Evolutionary conservation across 2,888 invertebrate genomes (phyloP).

Genomic region (Athrips mouffetella): DNA sequence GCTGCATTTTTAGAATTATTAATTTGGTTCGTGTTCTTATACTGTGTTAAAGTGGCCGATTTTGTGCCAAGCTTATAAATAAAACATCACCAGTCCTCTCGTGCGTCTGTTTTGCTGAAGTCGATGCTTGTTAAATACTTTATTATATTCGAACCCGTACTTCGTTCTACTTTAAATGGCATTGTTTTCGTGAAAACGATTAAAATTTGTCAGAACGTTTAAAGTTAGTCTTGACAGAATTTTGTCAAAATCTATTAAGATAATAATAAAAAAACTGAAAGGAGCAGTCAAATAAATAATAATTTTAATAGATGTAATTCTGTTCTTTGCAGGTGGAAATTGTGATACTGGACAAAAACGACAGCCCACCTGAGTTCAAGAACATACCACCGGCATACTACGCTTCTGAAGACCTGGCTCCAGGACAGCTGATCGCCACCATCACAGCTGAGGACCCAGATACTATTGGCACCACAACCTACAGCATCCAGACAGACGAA

Average conservation of each 20-base stretch:
- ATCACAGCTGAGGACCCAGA: slow-evolving; percentile 91
- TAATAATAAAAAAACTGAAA: no score
- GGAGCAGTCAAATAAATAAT: no score
- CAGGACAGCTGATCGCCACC: slow-evolving; percentile 87
- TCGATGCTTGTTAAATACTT: slow-evolving; percentile 51
- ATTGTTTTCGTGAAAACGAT: slow-evolving; percentile 25
- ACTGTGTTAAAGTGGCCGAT: slow-evolving; percentile 66
- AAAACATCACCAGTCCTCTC: slow-evolving; percentile 57
- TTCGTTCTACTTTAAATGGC: slow-evolving; percentile 40
- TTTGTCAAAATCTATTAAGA: no score
- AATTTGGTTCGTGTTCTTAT: slow-evolving; percentile 69
- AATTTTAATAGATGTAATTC: slow-evolving; percentile 11
- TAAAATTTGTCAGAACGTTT: slow-evolving; percentile 1
- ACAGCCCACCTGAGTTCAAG: slow-evolving; percentile 94
- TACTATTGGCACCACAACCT: slow-evolving; percentile 86
- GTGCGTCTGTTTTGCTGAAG: slow-evolving; percentile 49
- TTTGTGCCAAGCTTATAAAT: slow-evolving; percentile 68
- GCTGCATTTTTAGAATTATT: slow-evolving; percentile 76
- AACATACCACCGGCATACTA: slow-evolving; percentile 84
- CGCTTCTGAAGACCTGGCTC: slow-evolving; percentile 91
- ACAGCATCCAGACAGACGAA: slow-evolving; percentile 83
- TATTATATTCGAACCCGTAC: slow-evolving; percentile 39
- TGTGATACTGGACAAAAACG: slow-evolving; percentile 93
- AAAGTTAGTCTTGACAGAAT: no score
- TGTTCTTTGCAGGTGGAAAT: slow-evolving; percentile 87